phyloP scores from a whole-genome alignment of 2,888 invertebrate species.

The Trachelus iudaicus region DNA sequence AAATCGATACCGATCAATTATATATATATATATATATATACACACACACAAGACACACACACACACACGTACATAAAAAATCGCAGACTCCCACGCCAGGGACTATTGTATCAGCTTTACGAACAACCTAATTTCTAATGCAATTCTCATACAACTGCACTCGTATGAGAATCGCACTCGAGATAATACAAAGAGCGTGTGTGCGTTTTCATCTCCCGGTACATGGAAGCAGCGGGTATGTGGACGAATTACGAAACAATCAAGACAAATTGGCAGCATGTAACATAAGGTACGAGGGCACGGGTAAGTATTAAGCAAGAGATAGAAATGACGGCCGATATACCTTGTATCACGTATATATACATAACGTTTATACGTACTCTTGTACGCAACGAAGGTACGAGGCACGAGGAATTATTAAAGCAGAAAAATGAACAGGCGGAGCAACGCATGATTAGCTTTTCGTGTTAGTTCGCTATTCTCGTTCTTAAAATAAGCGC shows the following conservation, averaged over 20 bases:
- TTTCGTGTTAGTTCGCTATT: conserved; percentile 38
- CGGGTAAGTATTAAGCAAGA: background rate
- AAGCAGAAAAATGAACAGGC: conserved; percentile 27
- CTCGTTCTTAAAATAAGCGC: conserved; percentile 39
- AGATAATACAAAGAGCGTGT: background rate
- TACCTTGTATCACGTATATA: background rate
- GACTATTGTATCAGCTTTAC: background rate
- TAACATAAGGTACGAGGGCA: conserved; percentile 8
- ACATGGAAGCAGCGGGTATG: conserved; percentile 20
- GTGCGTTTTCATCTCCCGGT: conserved; percentile 2
- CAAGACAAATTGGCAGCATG: conserved; percentile 39
- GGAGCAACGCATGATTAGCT: conserved; percentile 50
- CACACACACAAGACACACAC: no score
- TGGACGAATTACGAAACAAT: conserved; percentile 39
- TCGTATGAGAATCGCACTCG: background rate
- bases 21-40: no score
- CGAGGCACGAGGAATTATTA: conserved; percentile 26
- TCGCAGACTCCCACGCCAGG: background rate
- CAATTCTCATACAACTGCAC: background rate
- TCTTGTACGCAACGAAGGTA: background rate
- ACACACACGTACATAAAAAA: background rate
- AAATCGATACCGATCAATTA: background rate
- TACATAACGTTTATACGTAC: background rate
- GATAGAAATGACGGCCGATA: background rate
- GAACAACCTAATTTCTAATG: background rate